Evolutionary conservation across 2,888 invertebrate genomes (phyloP), one percentile per base, ranked within the genome.

Genomic region (Adelognathus sp.): DNA sequence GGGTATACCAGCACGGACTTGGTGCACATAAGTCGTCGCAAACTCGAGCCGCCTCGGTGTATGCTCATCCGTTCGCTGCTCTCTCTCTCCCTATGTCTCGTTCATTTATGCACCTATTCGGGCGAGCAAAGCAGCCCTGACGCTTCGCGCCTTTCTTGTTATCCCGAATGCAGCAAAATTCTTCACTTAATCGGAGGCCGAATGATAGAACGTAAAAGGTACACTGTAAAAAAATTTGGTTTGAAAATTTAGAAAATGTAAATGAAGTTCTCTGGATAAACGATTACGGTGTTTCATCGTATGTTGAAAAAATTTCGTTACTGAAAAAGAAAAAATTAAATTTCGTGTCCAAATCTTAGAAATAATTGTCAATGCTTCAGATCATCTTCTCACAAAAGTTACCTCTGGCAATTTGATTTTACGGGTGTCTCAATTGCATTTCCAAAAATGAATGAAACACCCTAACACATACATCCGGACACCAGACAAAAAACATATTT

Each of bases 71-170:
- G 52, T 6, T 31, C 46, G 50, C 64, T 39, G 16, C 54, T 54
- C 7, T 31, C 64, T 44, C 33, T 58, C 71, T 5, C 63, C 24
- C 52, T 63, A 75, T 54, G 29, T 29, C 54, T 64, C 69, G 61
- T 44, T 72, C 76, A 63, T 73, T 78, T 64, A n/a, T n/a, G 69
- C 61, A 46, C 76, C 66, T 77, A 66, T 52, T 50, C 64, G 31
- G 41, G 58, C 41, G 54, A 41, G 54, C 54, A 54, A 67, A 67
- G 36, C 64, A 21, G n/a, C 50, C 36, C 64, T 66, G 72, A 79
- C 58, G 70, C 74, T 41, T 24, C 56, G 36, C 58, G 50, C 39
- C 41, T 71, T 58, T 9, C 46, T 27, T 29, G n/a, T 66, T n/a
- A n/a, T n/a, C 39, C 29, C 61, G 27, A 44, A 61, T 36, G 14